These are phyloP conservation scores for Beris morrisii DNA, from an alignment of 2,888 invertebrate species.

Conservation along the genomic window DNA sequence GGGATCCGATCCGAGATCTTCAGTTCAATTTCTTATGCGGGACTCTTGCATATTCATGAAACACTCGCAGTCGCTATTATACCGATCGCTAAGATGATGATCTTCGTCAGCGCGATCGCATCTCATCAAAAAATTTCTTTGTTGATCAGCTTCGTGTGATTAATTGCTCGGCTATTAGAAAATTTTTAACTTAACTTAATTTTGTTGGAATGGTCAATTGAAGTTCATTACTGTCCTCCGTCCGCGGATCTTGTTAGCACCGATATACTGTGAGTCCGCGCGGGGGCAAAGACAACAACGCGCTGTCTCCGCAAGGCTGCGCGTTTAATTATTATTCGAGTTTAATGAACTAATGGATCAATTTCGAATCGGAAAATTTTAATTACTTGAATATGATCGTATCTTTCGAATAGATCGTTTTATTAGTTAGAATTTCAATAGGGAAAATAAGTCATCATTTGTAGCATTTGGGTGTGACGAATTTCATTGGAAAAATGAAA, in stretches of 20 bases:
- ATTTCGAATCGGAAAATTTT: slow-evolving; percentile 19
- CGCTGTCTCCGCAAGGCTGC: neutral
- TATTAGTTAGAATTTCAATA: too few species aligned
- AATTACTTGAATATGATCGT: neutral
- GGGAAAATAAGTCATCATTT: too few species aligned
- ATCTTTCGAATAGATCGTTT: too few species aligned
- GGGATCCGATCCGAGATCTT: too few species aligned
- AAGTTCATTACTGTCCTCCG: slow-evolving; percentile 31
- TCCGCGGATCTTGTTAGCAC: slow-evolving; percentile 19
- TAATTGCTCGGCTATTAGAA: slow-evolving; percentile 26
- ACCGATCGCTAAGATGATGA: too few species aligned
- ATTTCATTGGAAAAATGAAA: too few species aligned
- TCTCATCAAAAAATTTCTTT: neutral
- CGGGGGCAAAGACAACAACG: slow-evolving; percentile 3
- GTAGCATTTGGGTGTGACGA: too few species aligned
- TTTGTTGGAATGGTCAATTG: slow-evolving; percentile 39
- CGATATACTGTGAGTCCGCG: slow-evolving; percentile 15
- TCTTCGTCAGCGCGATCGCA: too few species aligned
- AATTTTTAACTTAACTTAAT: slow-evolving; percentile 32
- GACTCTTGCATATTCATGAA: too few species aligned
- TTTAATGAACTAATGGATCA: slow-evolving; percentile 29
- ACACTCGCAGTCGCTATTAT: too few species aligned
- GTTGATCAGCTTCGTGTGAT: slow-evolving; percentile 29
- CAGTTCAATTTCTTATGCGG: too few species aligned
- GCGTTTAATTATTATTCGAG: slow-evolving; percentile 22